phyloP scores from a whole-genome alignment of 2,797 vertebrate genomes.

The Paguma larvata region DNA sequence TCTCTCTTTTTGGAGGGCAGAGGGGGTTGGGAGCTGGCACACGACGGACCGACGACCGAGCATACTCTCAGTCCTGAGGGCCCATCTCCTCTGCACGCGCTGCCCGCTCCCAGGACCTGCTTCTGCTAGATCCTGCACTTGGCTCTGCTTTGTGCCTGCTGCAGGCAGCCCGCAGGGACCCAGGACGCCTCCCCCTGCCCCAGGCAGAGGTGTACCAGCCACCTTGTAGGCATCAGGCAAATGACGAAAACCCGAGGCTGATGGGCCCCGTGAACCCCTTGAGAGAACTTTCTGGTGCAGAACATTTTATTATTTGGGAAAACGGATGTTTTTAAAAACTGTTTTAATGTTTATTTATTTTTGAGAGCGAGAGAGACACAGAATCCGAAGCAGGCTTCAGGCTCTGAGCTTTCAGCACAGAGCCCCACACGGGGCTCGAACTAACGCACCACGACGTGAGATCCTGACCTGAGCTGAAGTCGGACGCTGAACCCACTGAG shows the following conservation, averaged over 20 bases:
- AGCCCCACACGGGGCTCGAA: no score
- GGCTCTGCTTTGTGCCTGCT: neutral
- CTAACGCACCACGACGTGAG: no score
- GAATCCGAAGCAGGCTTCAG: no score
- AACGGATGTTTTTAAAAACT: neutral
- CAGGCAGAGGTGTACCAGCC: rapidly evolving
- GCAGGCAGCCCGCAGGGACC: neutral
- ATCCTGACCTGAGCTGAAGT: no score
- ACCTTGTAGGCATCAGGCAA: no score
- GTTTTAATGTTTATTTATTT: no score
- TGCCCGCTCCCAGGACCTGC: neutral
- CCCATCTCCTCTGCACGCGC: rapidly evolving
- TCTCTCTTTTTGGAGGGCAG: rapidly evolving
- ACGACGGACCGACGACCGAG: neutral
- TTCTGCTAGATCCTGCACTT: rapidly evolving
- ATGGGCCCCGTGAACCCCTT: neutral
- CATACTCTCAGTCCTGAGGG: neutral
- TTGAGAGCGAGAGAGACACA: no score
- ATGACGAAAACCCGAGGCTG: neutral
- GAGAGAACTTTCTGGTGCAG: neutral
- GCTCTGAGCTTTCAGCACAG: no score
- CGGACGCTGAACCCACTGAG: no score
- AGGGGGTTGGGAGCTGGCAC: neutral
- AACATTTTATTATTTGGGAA: neutral
- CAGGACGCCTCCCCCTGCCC: neutral